A percentile compares a stretch with the other conserved stretches of the same genome.
Conservation (phyloP, 2,888 invertebrate genomes). For the Trachelus stipa region DNA sequence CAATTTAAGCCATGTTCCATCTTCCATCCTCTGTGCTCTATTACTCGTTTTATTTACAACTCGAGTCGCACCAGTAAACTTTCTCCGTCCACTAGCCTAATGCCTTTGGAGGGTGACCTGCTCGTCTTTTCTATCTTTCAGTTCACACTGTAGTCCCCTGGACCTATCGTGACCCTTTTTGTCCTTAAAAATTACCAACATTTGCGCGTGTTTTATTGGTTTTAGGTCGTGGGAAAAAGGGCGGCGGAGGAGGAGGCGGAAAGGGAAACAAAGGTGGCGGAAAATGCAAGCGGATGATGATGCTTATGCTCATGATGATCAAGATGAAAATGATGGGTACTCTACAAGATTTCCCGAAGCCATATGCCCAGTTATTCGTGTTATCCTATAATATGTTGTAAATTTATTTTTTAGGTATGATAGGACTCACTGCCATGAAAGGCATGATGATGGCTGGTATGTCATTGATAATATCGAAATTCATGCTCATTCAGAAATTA, state of each 20-base stretch:
- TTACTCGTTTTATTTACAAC: too few species aligned
- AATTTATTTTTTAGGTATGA: conserved; percentile 68
- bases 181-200: too few species aligned
- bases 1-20: not conserved
- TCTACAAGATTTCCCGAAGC: conserved; percentile 1
- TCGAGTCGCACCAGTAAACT: too few species aligned
- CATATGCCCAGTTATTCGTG: not conserved
- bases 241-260: conserved; percentile 59
- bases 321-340: conserved; percentile 74
- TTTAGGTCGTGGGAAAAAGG: conserved; percentile 63
- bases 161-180: too few species aligned
- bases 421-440: conserved; percentile 73
- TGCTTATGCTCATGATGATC: conserved; percentile 74
- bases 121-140: too few species aligned
- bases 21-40: too few species aligned
- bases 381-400: not conserved
- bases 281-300: conserved; percentile 75
- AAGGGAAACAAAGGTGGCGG: conserved; percentile 54
- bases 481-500: conserved; percentile 61
- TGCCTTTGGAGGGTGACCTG: not conserved
- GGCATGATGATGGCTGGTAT: conserved; percentile 74
- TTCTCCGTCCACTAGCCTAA: too few species aligned
- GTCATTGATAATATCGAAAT: conserved; percentile 73
- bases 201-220: conserved; percentile 9
- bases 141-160: too few species aligned